These are phyloP conservation scores for Nycticebus coucang DNA, from an alignment of 2,113 vertebrate genomes.

Conservation along the genomic window DNA sequence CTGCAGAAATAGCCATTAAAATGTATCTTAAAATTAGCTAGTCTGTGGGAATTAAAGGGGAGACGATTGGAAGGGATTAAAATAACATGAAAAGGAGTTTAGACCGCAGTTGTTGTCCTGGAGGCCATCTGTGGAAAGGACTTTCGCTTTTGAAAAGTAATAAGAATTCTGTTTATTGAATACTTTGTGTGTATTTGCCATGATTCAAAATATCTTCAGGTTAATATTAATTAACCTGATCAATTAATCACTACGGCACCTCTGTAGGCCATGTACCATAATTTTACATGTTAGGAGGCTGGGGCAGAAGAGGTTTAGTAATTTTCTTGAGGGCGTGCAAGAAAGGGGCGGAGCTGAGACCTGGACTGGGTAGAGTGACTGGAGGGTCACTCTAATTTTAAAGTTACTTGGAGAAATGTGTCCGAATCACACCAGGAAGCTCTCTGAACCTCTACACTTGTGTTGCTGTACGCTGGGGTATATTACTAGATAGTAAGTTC, in stretches of 20 bases:
- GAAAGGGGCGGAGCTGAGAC: background rate
- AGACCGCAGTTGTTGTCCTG: background rate
- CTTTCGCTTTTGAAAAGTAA: background rate
- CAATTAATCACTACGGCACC: background rate
- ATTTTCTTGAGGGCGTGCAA: background rate
- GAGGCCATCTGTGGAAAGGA: background rate
- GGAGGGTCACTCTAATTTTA: background rate
- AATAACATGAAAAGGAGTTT: background rate
- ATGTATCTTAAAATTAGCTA: conserved; percentile 17
- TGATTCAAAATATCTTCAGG: background rate
- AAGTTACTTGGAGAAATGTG: background rate
- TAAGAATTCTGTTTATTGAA: background rate
- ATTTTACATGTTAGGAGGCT: background rate
- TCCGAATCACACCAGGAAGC: background rate
- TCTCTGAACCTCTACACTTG: background rate
- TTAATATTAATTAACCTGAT: background rate
- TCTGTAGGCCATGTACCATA: background rate
- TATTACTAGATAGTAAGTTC: background rate
- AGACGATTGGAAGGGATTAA: background rate
- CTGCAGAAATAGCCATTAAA: conserved; percentile 63
- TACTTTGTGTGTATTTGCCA: background rate
- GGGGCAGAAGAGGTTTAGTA: background rate
- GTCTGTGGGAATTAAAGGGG: background rate
- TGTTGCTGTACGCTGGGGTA: background rate
- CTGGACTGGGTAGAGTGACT: background rate